Evolutionary conservation across 1,140 invertebrate genomes (phyloP), one percentile per base, ranked within the genome.

Genomic region (Cotesia vestalis): DNA sequence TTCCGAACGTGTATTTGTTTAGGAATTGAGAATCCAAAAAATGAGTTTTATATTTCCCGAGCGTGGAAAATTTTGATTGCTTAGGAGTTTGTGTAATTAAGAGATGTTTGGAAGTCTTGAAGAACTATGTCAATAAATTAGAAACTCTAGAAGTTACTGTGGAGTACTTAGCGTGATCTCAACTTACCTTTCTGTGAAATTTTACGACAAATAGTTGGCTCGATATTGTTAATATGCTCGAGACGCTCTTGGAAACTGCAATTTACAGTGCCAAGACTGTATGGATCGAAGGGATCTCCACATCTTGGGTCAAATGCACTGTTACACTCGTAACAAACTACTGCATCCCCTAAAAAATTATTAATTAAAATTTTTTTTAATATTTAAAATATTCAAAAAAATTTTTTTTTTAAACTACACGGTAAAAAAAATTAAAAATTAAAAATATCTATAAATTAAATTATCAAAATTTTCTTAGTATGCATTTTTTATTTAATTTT

Each of bases 281-380:
- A 94, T 0, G 91, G 85, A 80, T 95, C 91, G 79, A 96, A 96
- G 2, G 93, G 92, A 80, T 95, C 93, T 2, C 92, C 95, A 79
- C 94, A 96, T 77, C 94, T 89, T 20, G 92, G 93, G 85, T 96
- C 94, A 78, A 91, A 95, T 60, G 90, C 91, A 66, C 94, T 95
- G 86, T 96, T 96, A 85, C 94, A 96, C 75, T 95, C 90, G 79
- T 94, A 96, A 81, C 94, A 96, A 73, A 85, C 82, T 77, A 91
- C 88, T 5, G 87, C 81, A 20, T 86, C 76, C 64, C 89, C 91
- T 91, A 74, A 27, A 84, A 79, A 72, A 75, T 76, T 9, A 72
- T 55, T 27, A 62, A 46, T 61, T 60, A 68, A 52, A 8, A 20
- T 64, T 52, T 9, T 57, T 14, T n/a, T 59, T n/a, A 55, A 46